Percentiles rank a stretch among this genome's conserved stretches.
phyloP scores from a whole-genome alignment of 2,888 invertebrate species.

The Chouioia cunea region DNA sequence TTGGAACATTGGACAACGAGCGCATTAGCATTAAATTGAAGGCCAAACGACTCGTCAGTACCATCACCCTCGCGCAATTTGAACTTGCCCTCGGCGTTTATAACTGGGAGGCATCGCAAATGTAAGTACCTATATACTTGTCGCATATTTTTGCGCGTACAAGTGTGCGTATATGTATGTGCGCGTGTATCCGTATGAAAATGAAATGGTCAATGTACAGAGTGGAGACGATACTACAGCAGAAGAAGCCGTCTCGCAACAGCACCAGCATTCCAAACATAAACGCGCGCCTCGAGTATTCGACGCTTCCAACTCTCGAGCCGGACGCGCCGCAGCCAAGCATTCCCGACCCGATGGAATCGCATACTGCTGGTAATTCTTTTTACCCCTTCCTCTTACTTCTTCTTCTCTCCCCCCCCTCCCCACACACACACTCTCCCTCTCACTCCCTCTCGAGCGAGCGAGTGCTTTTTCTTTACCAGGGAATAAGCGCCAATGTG shows the following conservation, averaged over 20 bases:
- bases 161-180: neutral
- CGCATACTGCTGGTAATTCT: conserved; percentile 57
- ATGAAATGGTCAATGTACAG: no score
- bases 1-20: conserved; percentile 68
- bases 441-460: neutral
- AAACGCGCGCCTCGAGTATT: conserved; percentile 67
- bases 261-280: conserved; percentile 64
- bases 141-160: neutral
- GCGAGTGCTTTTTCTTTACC: neutral
- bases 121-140: conserved; percentile 58
- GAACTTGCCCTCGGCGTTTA: conserved; percentile 68
- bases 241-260: conserved; percentile 62
- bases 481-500: no score
- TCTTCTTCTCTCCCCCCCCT: no score
- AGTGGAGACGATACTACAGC: conserved; percentile 67
- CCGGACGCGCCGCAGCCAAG: conserved; percentile 63
- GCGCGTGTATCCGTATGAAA: neutral
- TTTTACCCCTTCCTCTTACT: conserved; percentile 1
- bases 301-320: conserved; percentile 66
- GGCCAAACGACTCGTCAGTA: conserved; percentile 69
- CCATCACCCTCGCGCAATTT: conserved; percentile 69
- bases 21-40: conserved; percentile 69
- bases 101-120: conserved; percentile 67
- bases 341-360: conserved; percentile 51
- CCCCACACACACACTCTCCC: no score